Evolutionary conservation across 1,140 invertebrate genomes (phyloP).

Genomic region (Brachionus sp.): DNA sequence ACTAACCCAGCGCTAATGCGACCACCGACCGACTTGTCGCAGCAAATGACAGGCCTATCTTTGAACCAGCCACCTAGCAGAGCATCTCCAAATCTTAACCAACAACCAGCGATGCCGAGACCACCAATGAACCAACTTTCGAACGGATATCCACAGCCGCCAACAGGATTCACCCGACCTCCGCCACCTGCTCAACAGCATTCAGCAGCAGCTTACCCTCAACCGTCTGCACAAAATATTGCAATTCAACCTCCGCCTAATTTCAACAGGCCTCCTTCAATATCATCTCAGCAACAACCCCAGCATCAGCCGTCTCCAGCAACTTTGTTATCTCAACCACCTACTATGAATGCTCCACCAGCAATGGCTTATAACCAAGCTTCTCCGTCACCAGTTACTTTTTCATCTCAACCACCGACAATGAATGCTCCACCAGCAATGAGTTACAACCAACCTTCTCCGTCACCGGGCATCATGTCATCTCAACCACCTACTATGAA

Average conservation of each 20-base stretch:
- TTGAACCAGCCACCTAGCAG: background rate
- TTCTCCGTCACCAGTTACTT: background rate
- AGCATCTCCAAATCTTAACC: background rate
- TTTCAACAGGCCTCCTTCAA: constrained; percentile 1
- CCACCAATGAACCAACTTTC: background rate
- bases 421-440: background rate
- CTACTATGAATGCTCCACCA: background rate
- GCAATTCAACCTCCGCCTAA: background rate
- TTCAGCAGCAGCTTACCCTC: background rate
- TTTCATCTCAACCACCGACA: background rate
- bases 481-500: background rate
- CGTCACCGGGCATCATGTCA: no score
- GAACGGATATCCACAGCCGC: background rate
- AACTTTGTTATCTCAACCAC: background rate
- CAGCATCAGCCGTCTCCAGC: background rate
- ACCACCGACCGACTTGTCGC: background rate
- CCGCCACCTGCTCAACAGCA: background rate
- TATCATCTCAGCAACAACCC: background rate
- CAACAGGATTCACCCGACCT: background rate
- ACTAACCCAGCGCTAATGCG: background rate
- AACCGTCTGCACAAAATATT: background rate
- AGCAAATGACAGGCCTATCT: background rate
- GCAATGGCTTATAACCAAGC: background rate
- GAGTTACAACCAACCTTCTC: background rate
- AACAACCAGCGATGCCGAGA: background rate